phyloP scores from a whole-genome alignment of 2,888 invertebrate genomes.

The Apamea epomidion region DNA sequence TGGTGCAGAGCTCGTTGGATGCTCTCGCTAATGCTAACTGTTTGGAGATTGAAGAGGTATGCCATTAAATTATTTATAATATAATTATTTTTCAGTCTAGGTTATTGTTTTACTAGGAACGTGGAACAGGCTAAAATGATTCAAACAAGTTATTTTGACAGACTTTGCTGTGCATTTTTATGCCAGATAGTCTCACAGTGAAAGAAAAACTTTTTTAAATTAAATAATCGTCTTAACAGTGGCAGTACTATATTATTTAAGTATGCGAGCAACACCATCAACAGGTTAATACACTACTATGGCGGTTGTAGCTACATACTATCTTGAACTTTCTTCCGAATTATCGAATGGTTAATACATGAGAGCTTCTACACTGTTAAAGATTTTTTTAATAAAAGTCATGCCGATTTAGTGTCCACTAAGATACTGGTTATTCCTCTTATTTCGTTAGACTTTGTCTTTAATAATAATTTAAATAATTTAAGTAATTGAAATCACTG shows the following conservation, averaged over 20 bases:
- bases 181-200: neutral
- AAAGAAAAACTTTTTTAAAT: neutral
- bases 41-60: conserved; percentile 93
- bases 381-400: too few species aligned
- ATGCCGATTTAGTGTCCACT: too few species aligned
- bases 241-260: too few species aligned
- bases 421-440: too few species aligned
- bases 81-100: neutral
- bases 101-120: neutral
- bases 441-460: too few species aligned
- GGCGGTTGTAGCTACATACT: too few species aligned
- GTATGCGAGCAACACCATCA: too few species aligned
- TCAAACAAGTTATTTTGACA: neutral
- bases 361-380: too few species aligned
- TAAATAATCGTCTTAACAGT: neutral
- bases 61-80: neutral
- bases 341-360: neutral
- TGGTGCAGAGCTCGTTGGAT: conserved; percentile 95
- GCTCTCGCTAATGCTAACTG: conserved; percentile 95
- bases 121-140: neutral
- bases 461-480: too few species aligned
- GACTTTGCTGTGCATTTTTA: neutral
- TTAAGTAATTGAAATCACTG: too few species aligned
- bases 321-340: neutral
- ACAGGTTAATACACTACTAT: too few species aligned